phyloP scores from a whole-genome alignment of 2,113 vertebrate species.

The Cynocephalus volans region DNA sequence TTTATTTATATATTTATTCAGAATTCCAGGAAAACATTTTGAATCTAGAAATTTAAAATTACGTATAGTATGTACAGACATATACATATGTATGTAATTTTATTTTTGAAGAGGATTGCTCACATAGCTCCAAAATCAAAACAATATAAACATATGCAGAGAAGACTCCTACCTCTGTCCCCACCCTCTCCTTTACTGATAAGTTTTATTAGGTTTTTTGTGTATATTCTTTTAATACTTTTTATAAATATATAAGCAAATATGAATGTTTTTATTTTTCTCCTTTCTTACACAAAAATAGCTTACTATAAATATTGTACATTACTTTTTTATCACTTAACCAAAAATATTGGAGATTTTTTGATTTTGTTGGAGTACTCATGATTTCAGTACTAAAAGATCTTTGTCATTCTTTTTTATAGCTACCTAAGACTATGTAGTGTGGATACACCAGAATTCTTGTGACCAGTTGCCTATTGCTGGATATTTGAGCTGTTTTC shows the following conservation, averaged over 20 bases:
- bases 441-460: not conserved
- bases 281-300: not conserved
- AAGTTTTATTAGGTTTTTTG: not conserved
- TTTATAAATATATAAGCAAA: not conserved
- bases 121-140: not conserved
- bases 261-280: not conserved
- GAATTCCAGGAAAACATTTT: not conserved
- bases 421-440: not conserved
- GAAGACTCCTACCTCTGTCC: not conserved
- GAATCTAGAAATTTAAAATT: constrained; percentile 27
- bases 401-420: not conserved
- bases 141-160: not conserved
- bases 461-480: not conserved
- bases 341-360: not conserved
- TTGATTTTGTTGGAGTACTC: no score
- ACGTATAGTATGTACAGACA: not conserved
- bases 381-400: not conserved
- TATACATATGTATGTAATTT: not conserved
- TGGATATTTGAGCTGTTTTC: not conserved
- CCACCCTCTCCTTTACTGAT: not conserved
- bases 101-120: constrained; percentile 39
- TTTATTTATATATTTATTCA: constrained; percentile 33
- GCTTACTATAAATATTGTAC: not conserved
- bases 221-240: not conserved
- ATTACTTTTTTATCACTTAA: not conserved